Evolutionary conservation across 2,113 vertebrate species (phyloP).

Genomic region (Etheostoma spectabile): DNA sequence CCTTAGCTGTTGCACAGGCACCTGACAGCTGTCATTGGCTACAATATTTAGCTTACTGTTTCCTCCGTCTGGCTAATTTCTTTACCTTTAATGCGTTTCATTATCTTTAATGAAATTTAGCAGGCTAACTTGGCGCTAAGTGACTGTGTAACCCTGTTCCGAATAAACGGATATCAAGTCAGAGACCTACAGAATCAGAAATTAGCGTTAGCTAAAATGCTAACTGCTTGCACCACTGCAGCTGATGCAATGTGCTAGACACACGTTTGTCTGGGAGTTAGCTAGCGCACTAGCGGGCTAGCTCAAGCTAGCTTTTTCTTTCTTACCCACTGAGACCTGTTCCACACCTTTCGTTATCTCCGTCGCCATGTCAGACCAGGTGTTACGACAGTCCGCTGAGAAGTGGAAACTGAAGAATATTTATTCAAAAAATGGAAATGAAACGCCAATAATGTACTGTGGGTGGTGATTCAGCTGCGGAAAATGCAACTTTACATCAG

Average conservation of each 20-base stretch:
- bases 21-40: conserved; percentile 24
- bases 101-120: too few relatives aligned
- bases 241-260: conserved; percentile 61
- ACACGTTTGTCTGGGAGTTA: conserved; percentile 41
- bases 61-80: too few relatives aligned
- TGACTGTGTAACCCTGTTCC: not conserved
- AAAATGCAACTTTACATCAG: conserved; percentile 22
- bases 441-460: accelerated
- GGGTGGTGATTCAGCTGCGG: not conserved
- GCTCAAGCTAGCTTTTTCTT: not conserved
- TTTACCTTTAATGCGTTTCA: not conserved
- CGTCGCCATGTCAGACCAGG: conserved; percentile 67
- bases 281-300: not conserved
- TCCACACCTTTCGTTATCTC: conserved; percentile 63
- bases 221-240: conserved; percentile 21
- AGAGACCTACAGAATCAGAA: not conserved
- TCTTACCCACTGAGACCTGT: conserved; percentile 80
- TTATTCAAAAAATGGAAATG: accelerated
- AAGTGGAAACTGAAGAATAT: accelerated
- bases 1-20: not conserved
- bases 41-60: not conserved
- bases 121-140: too few relatives aligned
- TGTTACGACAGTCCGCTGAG: not conserved
- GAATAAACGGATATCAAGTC: accelerated
- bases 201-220: not conserved